Conservation (phyloP, 2,797 vertebrate species). For the Centroberyx gerrardi region DNA sequence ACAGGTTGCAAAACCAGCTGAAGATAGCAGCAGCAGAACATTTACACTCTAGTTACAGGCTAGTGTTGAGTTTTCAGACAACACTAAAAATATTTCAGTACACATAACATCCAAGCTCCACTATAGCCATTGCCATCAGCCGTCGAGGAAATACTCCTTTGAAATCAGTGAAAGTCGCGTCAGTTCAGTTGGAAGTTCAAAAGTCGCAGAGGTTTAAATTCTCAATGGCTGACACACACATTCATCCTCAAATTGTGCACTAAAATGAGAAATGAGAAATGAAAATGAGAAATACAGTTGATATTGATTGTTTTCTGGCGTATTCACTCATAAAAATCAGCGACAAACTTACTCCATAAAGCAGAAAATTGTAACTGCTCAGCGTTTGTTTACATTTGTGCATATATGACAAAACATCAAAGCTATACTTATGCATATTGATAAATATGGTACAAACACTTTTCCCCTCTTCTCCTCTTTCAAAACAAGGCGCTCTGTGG, state of each 20-base stretch:
- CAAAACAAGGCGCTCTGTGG: background rate
- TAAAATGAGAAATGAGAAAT: too few relatives aligned
- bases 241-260: background rate
- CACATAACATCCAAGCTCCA: too few relatives aligned
- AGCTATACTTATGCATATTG: too few relatives aligned
- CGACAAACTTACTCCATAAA: too few relatives aligned
- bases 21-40: conserved; percentile 33
- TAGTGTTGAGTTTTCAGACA: conserved; percentile 1
- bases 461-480: background rate
- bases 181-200: too few relatives aligned
- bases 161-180: too few relatives aligned
- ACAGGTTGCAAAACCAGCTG: conserved; percentile 36
- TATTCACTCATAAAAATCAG: background rate
- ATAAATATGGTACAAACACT: background rate
- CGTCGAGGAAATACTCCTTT: too few relatives aligned
- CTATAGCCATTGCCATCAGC: background rate
- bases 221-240: too few relatives aligned
- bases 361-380: too few relatives aligned
- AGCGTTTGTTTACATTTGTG: background rate
- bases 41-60: conserved; percentile 32
- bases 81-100: background rate
- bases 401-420: background rate
- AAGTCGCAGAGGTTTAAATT: too few relatives aligned
- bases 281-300: background rate
- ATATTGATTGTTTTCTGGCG: background rate